These are phyloP conservation scores for Lymantria monacha DNA, from an alignment of 2,888 invertebrate genomes.

Conservation along the genomic window DNA sequence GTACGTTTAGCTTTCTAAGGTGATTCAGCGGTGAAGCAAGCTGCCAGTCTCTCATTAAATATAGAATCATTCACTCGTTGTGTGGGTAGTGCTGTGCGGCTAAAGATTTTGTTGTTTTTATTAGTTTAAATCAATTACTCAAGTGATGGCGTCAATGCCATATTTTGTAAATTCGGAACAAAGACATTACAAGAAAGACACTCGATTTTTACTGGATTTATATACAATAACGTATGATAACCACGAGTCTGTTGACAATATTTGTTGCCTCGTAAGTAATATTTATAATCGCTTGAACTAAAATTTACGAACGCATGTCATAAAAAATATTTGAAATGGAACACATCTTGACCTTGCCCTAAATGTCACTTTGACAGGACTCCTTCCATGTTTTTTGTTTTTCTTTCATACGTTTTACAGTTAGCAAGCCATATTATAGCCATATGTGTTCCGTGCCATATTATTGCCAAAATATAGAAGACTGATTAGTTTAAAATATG, in stretches of 20 bases:
- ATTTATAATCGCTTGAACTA: conserved; percentile 7
- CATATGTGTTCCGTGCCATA: conserved; percentile 53
- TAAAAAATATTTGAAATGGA: conserved; percentile 44
- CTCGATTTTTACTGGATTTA: conserved; percentile 90
- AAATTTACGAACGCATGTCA: conserved; percentile 9
- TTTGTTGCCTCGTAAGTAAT: conserved; percentile 85
- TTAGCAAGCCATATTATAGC: conserved; percentile 36
- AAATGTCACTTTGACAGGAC: conserved; percentile 67
- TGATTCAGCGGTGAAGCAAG: conserved; percentile 66
- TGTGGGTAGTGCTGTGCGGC: conserved; percentile 36
- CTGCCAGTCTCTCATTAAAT: conserved; percentile 56
- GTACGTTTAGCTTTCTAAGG: conserved; percentile 72
- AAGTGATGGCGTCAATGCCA: conserved; percentile 77
- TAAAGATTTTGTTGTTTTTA: conserved; percentile 24
- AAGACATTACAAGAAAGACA: conserved; percentile 94
- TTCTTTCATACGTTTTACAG: conserved; percentile 36
- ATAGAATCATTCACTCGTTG: conserved; percentile 47
- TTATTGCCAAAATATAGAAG: conserved; percentile 64
- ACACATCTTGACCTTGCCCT: conserved; percentile 67
- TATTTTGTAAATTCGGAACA: conserved; percentile 79
- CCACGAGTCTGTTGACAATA: conserved; percentile 88
- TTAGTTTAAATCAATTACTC: conserved; percentile 23
- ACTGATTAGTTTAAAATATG: conserved; percentile 75
- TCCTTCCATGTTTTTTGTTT: conserved; percentile 44
- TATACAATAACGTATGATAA: conserved; percentile 93